Conservation (phyloP, 1,140 invertebrate genomes). For the Zaprionus inermis region DNA sequence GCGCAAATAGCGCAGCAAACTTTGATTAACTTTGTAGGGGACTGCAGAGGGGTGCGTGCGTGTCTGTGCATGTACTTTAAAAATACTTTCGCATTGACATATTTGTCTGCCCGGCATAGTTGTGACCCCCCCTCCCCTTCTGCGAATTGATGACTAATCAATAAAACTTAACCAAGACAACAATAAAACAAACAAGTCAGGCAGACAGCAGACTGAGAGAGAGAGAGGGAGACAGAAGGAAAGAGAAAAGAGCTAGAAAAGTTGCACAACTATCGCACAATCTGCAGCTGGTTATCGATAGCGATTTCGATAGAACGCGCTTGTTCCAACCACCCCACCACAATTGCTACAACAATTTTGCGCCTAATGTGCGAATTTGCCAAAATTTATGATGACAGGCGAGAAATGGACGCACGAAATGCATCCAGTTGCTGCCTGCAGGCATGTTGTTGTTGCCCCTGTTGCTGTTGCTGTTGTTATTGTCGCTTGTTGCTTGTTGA, state of each 20-base stretch:
- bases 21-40: conserved; percentile 49
- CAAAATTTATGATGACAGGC: conserved; percentile 74
- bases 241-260: too few relatives aligned
- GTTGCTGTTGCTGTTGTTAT: conserved; percentile 37
- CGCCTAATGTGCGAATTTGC: conserved; percentile 78
- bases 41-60: conserved; percentile 20
- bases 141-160: conserved; percentile 75
- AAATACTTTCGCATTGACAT: conserved; percentile 79
- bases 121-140: not conserved
- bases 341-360: not conserved
- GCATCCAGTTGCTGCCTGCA: conserved; percentile 59
- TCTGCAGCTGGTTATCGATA: not conserved
- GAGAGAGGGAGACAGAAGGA: not conserved
- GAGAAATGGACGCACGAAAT: conserved; percentile 66
- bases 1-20: conserved; percentile 43
- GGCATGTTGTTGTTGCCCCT: conserved; percentile 29
- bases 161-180: conserved; percentile 70
- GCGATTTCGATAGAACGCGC: not conserved
- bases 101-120: conserved; percentile 44
- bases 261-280: not conserved
- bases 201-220: not conserved
- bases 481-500: conserved; percentile 44
- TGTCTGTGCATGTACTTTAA: conserved; percentile 52
- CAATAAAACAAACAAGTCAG: conserved; percentile 18
- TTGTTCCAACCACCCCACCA: not conserved